Conservation (phyloP, 2,797 vertebrate genomes). For the Urophycis tenuis region DNA sequence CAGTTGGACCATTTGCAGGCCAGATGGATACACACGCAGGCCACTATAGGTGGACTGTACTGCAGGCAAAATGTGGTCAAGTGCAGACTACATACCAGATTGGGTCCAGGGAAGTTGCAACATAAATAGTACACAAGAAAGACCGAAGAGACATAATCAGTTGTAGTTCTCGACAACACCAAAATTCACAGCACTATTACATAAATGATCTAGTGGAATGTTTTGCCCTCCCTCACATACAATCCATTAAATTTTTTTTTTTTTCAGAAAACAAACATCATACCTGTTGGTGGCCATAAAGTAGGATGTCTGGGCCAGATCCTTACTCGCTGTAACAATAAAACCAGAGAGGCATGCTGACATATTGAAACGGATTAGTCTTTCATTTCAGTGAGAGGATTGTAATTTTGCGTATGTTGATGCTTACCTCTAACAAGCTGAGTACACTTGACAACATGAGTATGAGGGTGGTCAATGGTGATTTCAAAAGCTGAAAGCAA, state of each 20-base stretch:
- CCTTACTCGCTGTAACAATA: slow-evolving; percentile 93
- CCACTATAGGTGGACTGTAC: slow-evolving; percentile 96
- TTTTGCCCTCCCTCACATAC: not conserved
- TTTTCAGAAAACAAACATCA: slow-evolving; percentile 27
- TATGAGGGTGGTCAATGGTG: slow-evolving; percentile 95
- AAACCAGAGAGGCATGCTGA: slow-evolving; percentile 29
- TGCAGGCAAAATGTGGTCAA: slow-evolving; percentile 99
- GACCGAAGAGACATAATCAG: slow-evolving; percentile 40
- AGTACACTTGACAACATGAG: slow-evolving; percentile 93
- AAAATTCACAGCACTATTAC: slow-evolving; percentile 16
- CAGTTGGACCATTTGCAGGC: slow-evolving; percentile 99
- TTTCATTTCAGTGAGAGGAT: not conserved
- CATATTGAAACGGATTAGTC: not conserved
- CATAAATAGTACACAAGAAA: slow-evolving; percentile 14
- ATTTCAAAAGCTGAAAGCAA: slow-evolving; percentile 86
- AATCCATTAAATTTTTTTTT: not conserved
- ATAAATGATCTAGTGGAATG: not conserved
- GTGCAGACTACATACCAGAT: slow-evolving; percentile 80
- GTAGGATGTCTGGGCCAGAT: slow-evolving; percentile 99
- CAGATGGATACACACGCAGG: slow-evolving; percentile 98
- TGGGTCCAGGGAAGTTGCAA: not conserved
- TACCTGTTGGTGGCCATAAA: slow-evolving; percentile 99
- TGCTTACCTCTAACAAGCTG: slow-evolving; percentile 90
- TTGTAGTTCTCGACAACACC: slow-evolving; percentile 43
- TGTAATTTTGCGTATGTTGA: slow-evolving; percentile 13